A percentile compares a stretch with the other conserved stretches of the same genome.
Evolutionary conservation across 2,888 invertebrate species (phyloP).

Genomic region (Argyresthia albistria): DNA sequence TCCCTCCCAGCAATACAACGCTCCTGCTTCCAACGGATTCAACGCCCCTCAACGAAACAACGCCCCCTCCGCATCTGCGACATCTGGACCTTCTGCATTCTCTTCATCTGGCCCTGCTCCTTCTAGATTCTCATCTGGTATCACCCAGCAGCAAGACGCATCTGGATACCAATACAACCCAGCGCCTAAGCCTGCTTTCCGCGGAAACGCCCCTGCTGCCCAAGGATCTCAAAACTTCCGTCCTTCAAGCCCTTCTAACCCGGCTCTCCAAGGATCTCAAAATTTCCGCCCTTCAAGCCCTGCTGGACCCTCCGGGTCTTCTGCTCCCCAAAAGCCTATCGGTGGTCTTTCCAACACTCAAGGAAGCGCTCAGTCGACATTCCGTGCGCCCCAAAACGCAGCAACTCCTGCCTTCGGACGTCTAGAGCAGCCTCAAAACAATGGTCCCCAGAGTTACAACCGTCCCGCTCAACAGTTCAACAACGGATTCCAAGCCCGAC

Average conservation of each 20-base stretch:
- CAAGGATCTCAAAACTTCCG: neutral
- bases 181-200: constrained; percentile 16
- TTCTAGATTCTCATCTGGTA: neutral
- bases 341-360: neutral
- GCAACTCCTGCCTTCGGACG: neutral
- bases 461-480: neutral
- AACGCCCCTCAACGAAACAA: neutral
- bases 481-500: neutral
- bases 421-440: neutral
- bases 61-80: neutral
- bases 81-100: neutral
- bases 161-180: constrained; percentile 13
- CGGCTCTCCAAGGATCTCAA: neutral
- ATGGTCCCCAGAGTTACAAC: neutral
- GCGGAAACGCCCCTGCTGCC: neutral
- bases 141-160: neutral
- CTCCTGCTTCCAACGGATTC: neutral
- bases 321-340: neutral
- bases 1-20: constrained; percentile 20
- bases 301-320: neutral
- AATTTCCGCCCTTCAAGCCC: no score
- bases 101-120: constrained; percentile 1
- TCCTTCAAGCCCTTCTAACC: neutral
- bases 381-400: neutral
- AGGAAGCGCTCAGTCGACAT: neutral